A percentile compares a stretch with the other conserved stretches of the same genome.
Conservation (phyloP, 2,113 vertebrate genomes). For the Etheostoma cragini region DNA sequence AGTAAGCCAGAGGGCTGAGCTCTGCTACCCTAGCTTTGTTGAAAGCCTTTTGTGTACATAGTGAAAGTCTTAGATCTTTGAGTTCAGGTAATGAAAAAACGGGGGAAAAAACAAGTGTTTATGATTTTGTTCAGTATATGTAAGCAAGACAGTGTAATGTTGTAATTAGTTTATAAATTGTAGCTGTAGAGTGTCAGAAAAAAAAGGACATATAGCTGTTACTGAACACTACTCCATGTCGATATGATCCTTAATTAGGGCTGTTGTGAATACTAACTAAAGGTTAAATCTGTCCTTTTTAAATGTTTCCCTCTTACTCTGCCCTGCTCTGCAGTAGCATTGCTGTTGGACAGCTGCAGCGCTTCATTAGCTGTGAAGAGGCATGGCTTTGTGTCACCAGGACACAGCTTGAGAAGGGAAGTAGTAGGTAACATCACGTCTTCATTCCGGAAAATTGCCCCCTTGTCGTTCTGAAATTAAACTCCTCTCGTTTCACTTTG, state of each 20-base stretch:
- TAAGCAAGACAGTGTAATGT: not conserved
- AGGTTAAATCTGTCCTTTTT: not conserved
- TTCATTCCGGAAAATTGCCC: not conserved
- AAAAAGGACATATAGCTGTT: not conserved
- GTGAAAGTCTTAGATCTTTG: too few relatives aligned
- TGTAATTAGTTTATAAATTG: not conserved
- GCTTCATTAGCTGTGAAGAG: conserved; percentile 13
- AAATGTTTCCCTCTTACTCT: not conserved
- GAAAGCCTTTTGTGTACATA: too few relatives aligned
- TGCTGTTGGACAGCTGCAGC: not conserved
- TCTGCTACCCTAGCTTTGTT: too few relatives aligned
- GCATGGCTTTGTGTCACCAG: not conserved
- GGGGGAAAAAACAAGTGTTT: too few relatives aligned
- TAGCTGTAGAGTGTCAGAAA: not conserved
- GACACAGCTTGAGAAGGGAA: not conserved
- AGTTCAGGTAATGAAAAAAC: too few relatives aligned
- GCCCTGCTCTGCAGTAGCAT: not conserved
- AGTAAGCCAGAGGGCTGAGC: too few relatives aligned
- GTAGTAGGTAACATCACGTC: not conserved
- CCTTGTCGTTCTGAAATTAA: not conserved
- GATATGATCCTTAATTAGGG: not conserved
- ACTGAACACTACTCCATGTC: not conserved
- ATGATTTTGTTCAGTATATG: too few relatives aligned
- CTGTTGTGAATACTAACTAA: not conserved
- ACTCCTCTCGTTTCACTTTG: not conserved